A percentile compares a stretch with the other conserved stretches of the same genome.
Conservation (phyloP, 2,888 invertebrate species). For the Pristionchus fissidentatus region DNA sequence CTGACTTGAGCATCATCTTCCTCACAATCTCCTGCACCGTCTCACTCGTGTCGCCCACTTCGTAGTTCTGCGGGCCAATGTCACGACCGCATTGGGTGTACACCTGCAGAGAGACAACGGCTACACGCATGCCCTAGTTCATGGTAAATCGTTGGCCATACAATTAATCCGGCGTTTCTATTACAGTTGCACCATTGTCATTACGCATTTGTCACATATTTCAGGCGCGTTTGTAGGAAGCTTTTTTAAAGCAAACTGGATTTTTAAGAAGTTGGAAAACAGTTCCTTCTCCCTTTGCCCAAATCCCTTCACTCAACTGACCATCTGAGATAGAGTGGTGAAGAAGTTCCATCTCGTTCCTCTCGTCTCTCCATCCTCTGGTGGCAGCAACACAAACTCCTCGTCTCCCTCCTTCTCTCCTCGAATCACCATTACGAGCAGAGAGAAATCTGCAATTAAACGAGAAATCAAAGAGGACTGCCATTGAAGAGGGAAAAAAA, state of each 20-base stretch:
- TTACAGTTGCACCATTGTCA: too few relatives aligned
- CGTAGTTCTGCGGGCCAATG: not conserved
- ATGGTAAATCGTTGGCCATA: not conserved
- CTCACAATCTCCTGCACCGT: constrained; percentile 2
- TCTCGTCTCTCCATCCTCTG: not conserved
- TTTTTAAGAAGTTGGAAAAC: not conserved
- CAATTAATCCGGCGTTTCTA: too few relatives aligned
- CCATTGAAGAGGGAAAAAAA: not conserved
- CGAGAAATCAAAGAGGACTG: too few relatives aligned
- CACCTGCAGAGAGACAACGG: too few relatives aligned
- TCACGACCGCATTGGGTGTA: constrained; percentile 43
- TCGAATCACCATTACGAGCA: constrained; percentile 26
- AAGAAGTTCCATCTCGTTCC: not conserved
- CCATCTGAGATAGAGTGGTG: not conserved
- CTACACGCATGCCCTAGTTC: not conserved
- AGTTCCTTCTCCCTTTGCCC: not conserved
- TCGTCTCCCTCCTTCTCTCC: constrained; percentile 45
- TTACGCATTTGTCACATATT: not conserved
- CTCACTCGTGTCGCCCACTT: not conserved
- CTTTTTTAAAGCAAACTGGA: not conserved
- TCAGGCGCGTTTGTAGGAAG: not conserved
- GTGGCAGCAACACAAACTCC: constrained; percentile 12
- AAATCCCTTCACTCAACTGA: not conserved
- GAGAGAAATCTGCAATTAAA: not conserved
- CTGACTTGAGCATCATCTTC: constrained; percentile 36